A percentile compares a stretch with the other conserved stretches of the same genome.
Evolutionary conservation across 2,888 invertebrate genomes (phyloP).

Genomic region (Acanthopleura granulata): DNA sequence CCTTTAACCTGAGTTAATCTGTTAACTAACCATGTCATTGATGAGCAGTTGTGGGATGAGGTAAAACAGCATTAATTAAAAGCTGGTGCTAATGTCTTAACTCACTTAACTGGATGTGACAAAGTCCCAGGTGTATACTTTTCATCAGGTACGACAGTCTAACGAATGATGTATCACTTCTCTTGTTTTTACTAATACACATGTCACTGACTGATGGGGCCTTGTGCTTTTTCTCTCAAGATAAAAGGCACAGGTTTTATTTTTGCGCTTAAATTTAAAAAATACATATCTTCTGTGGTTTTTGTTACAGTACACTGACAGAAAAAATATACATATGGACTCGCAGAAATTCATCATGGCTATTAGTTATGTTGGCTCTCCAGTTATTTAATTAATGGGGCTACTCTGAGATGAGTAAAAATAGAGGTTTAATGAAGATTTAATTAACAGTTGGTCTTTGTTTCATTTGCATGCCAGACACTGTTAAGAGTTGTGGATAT

Average conservation of each 20-base stretch:
- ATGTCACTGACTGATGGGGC: neutral
- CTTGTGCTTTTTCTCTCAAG: neutral
- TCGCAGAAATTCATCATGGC: too few relatives aligned
- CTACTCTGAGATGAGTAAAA: neutral
- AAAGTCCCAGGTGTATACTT: neutral
- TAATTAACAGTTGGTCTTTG: constrained; percentile 2
- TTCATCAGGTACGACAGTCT: neutral
- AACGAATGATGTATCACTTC: neutral
- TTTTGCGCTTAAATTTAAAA: too few relatives aligned
- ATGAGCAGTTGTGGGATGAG: neutral
- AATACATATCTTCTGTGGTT: too few relatives aligned
- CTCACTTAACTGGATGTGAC: neutral
- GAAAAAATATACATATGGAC: too few relatives aligned
- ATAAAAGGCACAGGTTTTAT: neutral
- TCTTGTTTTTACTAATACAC: neutral
- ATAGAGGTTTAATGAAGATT: constrained; percentile 4
- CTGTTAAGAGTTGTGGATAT: too few relatives aligned
- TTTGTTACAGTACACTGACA: too few relatives aligned
- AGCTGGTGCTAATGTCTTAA: neutral
- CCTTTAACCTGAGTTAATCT: neutral
- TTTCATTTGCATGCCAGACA: too few relatives aligned
- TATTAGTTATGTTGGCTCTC: too few relatives aligned
- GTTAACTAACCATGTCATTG: neutral
- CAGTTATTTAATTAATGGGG: constrained; percentile 1
- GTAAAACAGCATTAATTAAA: neutral